Evolutionary conservation across 2,113 vertebrate genomes (phyloP).

Genomic region (Anoura caudifer): DNA sequence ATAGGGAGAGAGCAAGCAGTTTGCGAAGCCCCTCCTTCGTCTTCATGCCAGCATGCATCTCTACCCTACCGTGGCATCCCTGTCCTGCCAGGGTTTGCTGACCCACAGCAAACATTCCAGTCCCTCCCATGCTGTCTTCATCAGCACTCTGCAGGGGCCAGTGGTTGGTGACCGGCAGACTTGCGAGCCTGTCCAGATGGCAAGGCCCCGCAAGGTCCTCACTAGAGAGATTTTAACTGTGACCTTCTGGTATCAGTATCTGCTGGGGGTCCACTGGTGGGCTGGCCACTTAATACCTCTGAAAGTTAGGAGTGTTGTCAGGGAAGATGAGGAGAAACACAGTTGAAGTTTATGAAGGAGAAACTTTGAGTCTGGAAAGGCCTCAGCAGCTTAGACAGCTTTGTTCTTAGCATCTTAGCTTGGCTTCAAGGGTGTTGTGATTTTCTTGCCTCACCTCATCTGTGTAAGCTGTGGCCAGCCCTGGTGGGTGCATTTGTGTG

Average conservation of each 20-base stretch:
- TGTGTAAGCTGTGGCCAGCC: not conserved
- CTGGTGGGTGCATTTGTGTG: not conserved
- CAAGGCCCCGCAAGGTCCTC: not conserved
- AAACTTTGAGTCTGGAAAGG: not conserved
- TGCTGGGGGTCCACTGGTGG: not conserved
- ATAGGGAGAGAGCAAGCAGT: not conserved
- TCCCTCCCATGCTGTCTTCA: not conserved
- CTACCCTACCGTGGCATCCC: rapidly evolving
- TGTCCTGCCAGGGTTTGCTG: not conserved
- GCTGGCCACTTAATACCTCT: not conserved
- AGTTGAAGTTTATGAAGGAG: not conserved
- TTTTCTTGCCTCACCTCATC: not conserved
- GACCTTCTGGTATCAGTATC: not conserved
- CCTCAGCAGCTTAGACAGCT: not conserved
- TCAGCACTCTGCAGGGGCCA: not conserved
- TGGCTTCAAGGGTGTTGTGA: not conserved
- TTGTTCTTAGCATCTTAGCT: not conserved
- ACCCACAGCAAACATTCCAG: not conserved
- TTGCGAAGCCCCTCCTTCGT: not conserved
- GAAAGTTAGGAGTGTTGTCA: not conserved
- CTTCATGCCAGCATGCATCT: not conserved
- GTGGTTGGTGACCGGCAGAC: not conserved
- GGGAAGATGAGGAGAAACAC: not conserved
- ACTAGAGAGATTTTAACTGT: not conserved
- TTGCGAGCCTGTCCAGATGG: not conserved